Percentiles rank a stretch among this genome's conserved stretches.
Conservation (phyloP, 2,113 vertebrate species). For the Peucedramus taeniatus region DNA sequence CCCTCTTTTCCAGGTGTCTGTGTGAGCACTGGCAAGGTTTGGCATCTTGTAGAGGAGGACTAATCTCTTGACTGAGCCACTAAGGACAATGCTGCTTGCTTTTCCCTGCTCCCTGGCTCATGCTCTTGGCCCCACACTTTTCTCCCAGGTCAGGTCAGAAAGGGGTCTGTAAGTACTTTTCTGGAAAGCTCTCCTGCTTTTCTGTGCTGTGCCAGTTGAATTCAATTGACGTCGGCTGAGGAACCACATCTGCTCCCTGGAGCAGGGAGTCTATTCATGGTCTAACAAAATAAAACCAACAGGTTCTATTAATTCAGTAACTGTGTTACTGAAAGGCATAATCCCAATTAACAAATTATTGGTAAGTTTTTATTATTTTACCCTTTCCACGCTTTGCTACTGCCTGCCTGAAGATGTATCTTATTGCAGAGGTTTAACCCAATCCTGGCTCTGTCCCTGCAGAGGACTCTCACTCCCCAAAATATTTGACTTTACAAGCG, state of each 20-base stretch:
- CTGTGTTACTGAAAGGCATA: neutral
- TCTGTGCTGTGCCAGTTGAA: neutral
- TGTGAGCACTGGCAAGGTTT: neutral
- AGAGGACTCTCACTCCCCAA: neutral
- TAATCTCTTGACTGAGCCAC: accelerated
- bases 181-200: neutral
- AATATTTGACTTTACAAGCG: neutral
- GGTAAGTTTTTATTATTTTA: neutral
- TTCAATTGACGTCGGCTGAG: accelerated
- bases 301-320: neutral
- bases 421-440: neutral
- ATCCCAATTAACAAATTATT: neutral
- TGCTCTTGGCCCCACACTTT: neutral
- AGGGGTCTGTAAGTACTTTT: neutral
- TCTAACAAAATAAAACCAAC: neutral
- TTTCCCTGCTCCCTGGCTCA: neutral
- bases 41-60: neutral
- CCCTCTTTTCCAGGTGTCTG: neutral
- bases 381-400: neutral
- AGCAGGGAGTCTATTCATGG: neutral
- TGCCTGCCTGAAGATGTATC: accelerated
- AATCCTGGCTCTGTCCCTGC: neutral
- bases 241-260: accelerated
- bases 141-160: neutral
- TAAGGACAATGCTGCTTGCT: neutral